Percentiles rank a stretch among this genome's conserved stretches.
Evolutionary conservation across 2,797 vertebrate genomes (phyloP).

Genomic region (Ptychobarbus kaznakovi): DNA sequence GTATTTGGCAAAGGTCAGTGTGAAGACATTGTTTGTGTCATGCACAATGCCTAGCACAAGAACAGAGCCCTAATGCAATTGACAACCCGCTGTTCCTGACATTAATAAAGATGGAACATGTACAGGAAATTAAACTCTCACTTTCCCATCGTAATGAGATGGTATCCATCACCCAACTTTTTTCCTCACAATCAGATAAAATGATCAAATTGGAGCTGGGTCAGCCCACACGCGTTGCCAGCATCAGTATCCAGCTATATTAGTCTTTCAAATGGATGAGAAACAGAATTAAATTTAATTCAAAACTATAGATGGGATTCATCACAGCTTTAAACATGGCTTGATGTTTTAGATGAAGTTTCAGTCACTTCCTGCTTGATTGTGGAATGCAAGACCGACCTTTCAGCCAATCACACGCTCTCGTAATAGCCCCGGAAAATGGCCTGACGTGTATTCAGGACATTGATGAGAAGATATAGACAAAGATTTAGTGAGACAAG

Average conservation of each 20-base stretch:
- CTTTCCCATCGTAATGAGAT: conserved; percentile 81
- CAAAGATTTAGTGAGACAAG: not conserved
- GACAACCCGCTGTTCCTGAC: conserved; percentile 77
- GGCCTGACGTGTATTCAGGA: not conserved
- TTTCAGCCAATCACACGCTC: not conserved
- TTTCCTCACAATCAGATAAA: conserved; percentile 79
- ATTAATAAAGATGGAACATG: conserved; percentile 83
- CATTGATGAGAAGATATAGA: conserved; percentile 4
- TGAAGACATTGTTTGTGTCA: conserved; percentile 71
- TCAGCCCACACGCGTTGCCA: conserved; percentile 66
- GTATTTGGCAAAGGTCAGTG: conserved; percentile 54
- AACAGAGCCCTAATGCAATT: conserved; percentile 71
- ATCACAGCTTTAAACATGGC: conserved; percentile 18
- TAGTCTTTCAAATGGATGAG: conserved; percentile 77
- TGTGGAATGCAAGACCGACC: not conserved
- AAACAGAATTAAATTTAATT: conserved; percentile 79
- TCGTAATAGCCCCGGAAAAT: not conserved
- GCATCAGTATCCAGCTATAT: conserved; percentile 69
- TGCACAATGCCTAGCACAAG: conserved; percentile 62
- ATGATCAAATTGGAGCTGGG: conserved; percentile 75
- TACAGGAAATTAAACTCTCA: conserved; percentile 83
- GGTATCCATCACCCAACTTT: conserved; percentile 79
- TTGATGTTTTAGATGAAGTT: conserved; percentile 18
- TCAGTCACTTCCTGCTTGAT: not conserved
- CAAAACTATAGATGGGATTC: conserved; percentile 68